Evolutionary conservation across 2,113 vertebrate genomes (phyloP).

Genomic region (Opisthocomus hoazin): DNA sequence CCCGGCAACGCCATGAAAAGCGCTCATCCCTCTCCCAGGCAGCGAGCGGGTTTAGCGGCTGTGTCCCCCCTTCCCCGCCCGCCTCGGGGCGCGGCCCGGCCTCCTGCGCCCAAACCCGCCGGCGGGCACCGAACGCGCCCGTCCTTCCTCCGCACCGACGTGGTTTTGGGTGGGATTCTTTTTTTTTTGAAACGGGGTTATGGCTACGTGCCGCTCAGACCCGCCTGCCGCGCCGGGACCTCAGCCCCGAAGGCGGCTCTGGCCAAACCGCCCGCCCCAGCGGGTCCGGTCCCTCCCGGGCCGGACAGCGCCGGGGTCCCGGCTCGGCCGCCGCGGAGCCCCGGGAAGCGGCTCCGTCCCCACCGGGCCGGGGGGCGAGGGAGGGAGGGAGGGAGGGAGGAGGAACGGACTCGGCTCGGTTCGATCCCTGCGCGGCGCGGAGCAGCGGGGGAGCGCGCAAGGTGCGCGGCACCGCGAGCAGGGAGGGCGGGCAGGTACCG

Average conservation of each 20-base stretch:
- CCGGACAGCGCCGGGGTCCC: too few relatives aligned
- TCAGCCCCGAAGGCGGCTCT: not conserved
- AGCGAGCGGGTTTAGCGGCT: not conserved
- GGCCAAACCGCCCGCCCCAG: too few relatives aligned
- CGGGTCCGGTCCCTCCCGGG: too few relatives aligned
- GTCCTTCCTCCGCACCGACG: not conserved
- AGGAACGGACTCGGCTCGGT: too few relatives aligned
- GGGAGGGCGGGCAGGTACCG: not conserved
- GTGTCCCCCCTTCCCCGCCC: not conserved
- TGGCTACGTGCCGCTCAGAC: too few relatives aligned
- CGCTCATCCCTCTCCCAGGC: not conserved
- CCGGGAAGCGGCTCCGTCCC: not conserved
- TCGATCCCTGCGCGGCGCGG: not conserved
- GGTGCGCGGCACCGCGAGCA: too few relatives aligned
- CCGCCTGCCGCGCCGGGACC: not conserved
- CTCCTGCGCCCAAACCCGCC: too few relatives aligned
- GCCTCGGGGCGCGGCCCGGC: not conserved
- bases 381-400: not conserved
- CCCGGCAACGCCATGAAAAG: conserved; percentile 36
- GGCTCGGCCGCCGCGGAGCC: too few relatives aligned
- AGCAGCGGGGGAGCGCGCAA: not conserved
- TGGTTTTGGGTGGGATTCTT: too few relatives aligned
- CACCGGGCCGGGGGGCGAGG: not conserved
- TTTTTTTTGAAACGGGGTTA: not conserved
- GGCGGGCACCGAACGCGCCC: not conserved